These are phyloP conservation scores for Lepus timidus DNA, from an alignment of 2,113 vertebrate genomes.

Conservation along the genomic window DNA sequence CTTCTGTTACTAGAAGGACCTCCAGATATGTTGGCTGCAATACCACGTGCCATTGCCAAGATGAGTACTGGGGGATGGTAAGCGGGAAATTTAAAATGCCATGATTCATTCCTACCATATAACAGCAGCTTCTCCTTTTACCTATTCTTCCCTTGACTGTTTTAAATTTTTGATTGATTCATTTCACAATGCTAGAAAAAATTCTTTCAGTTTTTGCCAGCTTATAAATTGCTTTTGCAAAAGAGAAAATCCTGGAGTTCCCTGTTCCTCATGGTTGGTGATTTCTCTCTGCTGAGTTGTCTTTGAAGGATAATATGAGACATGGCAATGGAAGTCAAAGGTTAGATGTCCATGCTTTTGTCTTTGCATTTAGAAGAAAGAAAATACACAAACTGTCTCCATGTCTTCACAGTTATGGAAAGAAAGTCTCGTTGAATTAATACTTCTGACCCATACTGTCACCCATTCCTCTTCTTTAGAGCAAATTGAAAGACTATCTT, in stretches of 20 bases:
- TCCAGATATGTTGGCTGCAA: neutral
- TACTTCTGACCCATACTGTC: neutral
- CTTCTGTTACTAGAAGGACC: neutral
- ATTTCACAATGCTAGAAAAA: neutral
- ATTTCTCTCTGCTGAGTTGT: neutral
- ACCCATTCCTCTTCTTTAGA: neutral
- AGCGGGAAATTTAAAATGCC: too few relatives aligned
- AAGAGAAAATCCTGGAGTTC: neutral
- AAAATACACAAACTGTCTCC: neutral
- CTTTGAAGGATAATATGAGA: neutral
- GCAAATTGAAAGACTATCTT: neutral
- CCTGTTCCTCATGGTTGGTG: neutral
- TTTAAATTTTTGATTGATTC: neutral
- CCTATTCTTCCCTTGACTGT: neutral
- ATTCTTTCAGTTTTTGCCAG: neutral
- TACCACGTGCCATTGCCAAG: fast-evolving
- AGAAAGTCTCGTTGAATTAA: neutral
- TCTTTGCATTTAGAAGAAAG: neutral
- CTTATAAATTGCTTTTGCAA: neutral
- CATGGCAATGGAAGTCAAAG: neutral
- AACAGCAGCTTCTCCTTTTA: neutral
- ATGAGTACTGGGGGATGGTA: neutral
- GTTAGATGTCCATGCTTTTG: neutral
- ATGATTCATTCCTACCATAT: neutral
- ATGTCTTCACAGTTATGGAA: neutral